Percentiles rank a stretch among this genome's conserved stretches.
Evolutionary conservation across 2,113 vertebrate genomes (phyloP).

Genomic region (Grus americana): DNA sequence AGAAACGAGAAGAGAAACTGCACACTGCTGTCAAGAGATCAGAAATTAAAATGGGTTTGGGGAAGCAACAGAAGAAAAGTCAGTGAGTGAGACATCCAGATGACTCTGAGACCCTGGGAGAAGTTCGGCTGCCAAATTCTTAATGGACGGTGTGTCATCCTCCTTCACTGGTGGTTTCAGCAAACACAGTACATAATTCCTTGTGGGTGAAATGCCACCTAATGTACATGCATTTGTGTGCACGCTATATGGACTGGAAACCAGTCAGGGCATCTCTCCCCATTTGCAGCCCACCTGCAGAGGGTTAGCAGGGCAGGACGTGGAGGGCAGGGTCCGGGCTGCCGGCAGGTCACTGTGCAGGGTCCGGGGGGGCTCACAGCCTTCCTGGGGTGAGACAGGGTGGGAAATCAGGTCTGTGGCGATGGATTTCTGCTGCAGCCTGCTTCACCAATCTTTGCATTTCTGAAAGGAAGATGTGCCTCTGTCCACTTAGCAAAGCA

Average conservation of each 20-base stretch:
- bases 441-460: background rate
- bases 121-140: background rate
- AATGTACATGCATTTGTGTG: background rate
- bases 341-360: background rate
- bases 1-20: background rate
- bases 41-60: background rate
- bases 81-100: background rate
- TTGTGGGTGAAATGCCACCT: background rate
- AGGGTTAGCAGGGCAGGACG: background rate
- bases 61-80: background rate
- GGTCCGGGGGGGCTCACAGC: background rate
- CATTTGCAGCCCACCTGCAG: background rate
- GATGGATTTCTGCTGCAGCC: background rate
- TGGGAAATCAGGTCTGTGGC: background rate
- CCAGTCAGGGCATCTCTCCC: background rate
- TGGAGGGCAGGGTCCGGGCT: background rate
- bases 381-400: rapidly evolving
- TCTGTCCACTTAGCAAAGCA: background rate
- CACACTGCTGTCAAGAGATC: background rate
- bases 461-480: background rate
- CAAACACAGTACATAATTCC: background rate
- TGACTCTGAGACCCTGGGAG: background rate
- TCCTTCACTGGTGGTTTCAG: background rate
- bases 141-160: background rate
- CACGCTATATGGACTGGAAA: background rate